Percentiles rank a stretch among this genome's conserved stretches.
phyloP scores from a whole-genome alignment of 1,140 invertebrate species.

The Physella acuta region DNA sequence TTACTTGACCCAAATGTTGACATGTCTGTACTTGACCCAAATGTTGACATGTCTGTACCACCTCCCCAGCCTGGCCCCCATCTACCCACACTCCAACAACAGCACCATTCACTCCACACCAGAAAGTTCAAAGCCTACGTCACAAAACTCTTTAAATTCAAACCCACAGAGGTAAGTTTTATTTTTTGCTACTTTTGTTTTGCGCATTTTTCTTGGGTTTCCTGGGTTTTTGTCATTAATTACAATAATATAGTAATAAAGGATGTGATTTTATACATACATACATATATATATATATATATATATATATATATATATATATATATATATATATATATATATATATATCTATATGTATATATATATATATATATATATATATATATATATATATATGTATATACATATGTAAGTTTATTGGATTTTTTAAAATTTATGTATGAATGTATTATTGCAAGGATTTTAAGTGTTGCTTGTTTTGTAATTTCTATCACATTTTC shows the following conservation, averaged over 20 bases:
- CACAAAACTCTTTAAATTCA: slow-evolving; percentile 22
- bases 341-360: no score
- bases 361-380: slow-evolving; percentile 5
- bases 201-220: no score
- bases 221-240: no score
- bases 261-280: neutral
- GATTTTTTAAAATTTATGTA: no score
- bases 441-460: no score
- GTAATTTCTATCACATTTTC: no score
- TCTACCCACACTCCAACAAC: slow-evolving; percentile 21
- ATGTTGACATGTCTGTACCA: no score
- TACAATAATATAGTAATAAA: slow-evolving; percentile 3
- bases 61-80: slow-evolving; percentile 24
- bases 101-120: slow-evolving; percentile 28
- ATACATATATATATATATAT: neutral
- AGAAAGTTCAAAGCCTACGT: slow-evolving; percentile 25
- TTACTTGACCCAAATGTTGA: no score
- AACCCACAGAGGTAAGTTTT: slow-evolving; percentile 23
- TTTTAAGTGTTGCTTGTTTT: no score
- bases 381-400: slow-evolving; percentile 5
- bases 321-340: slow-evolving; percentile 5
- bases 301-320: neutral
- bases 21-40: no score
- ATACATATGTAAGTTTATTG: neutral
- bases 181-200: no score